These are phyloP conservation scores for Mormyrus proboscirostris DNA, from an alignment of 2,797 vertebrate species.

Conservation along the genomic window DNA sequence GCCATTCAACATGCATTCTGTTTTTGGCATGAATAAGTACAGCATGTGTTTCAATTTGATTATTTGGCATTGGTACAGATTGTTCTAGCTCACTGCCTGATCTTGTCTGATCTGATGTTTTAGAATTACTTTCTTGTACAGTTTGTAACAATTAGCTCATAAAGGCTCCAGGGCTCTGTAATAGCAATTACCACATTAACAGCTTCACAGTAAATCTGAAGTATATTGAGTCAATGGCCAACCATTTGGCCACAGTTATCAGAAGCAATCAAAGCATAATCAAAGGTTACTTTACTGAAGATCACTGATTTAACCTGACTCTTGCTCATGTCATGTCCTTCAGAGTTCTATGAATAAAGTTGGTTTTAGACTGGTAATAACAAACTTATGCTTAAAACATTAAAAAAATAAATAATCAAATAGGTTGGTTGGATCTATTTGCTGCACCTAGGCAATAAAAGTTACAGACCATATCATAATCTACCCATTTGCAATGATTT, in stretches of 20 bases:
- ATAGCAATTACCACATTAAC: neutral
- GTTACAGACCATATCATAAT: neutral
- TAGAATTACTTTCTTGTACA: neutral
- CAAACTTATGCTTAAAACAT: neutral
- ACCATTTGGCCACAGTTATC: neutral
- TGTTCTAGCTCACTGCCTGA: neutral
- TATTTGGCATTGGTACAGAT: neutral
- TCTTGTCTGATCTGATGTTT: neutral
- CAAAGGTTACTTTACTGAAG: neutral
- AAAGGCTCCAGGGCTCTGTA: neutral
- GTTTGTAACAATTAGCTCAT: neutral
- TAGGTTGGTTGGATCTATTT: neutral
- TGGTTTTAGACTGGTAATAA: neutral
- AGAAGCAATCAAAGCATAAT: neutral
- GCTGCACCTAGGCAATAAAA: neutral
- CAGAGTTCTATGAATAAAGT: neutral
- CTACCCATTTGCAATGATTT: neutral
- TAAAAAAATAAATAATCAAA: neutral
- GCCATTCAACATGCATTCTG: neutral
- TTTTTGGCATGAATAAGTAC: neutral
- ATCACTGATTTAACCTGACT: neutral
- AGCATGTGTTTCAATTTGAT: neutral
- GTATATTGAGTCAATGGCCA: neutral
- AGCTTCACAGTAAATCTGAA: neutral
- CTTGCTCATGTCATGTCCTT: neutral